Evolutionary conservation across 2,888 invertebrate genomes (phyloP), one percentile per base, ranked within the genome.

Genomic region (Bugula neritina): DNA sequence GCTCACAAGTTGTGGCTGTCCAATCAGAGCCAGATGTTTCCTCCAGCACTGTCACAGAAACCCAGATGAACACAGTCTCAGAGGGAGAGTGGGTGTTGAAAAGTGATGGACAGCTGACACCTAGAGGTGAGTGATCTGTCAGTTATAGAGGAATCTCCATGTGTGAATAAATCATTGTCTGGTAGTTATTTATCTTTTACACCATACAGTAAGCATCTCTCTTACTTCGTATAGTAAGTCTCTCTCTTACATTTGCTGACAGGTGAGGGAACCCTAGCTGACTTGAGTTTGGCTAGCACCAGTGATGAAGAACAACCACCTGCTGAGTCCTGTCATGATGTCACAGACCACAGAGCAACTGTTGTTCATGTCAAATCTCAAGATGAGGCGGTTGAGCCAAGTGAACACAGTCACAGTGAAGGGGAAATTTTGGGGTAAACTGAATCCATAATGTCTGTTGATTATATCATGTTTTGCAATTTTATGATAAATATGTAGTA

Each of bases 61-160:
- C 63, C 17, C 63, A 63, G 63, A 63, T 63, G 63, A 63, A 63
- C 34, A 63, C 63, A 13, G 63, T 63, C 29, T 63, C 63, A 63
- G 63, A 63, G 17, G 63, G 63, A 31, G 63, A 63, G 34, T 63
- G 63, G 63, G 5, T 63, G n/a, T 27, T 63, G 13, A 63, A 63
- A 31, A 63, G 63, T n/a, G 63, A 63, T 17, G 63, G 63, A 29
- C 63, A 63, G 63, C 21, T 63, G 31, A 63, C 63, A 31, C 63
- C 63, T 5, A 63, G 5, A 63, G 63, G 63, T 63, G 10, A 23
- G 52, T 17, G 52, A 10, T 52, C 52, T 17, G 21, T 52, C 21
- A n/a, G n/a, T n/a, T n/a, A n/a, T n/a, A n/a, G n/a, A n/a, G n/a
- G n/a, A n/a, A n/a, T n/a, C n/a, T n/a, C n/a, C n/a, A n/a, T n/a